phyloP scores from a whole-genome alignment of 2,113 vertebrate species.

The Mixornis gularis region DNA sequence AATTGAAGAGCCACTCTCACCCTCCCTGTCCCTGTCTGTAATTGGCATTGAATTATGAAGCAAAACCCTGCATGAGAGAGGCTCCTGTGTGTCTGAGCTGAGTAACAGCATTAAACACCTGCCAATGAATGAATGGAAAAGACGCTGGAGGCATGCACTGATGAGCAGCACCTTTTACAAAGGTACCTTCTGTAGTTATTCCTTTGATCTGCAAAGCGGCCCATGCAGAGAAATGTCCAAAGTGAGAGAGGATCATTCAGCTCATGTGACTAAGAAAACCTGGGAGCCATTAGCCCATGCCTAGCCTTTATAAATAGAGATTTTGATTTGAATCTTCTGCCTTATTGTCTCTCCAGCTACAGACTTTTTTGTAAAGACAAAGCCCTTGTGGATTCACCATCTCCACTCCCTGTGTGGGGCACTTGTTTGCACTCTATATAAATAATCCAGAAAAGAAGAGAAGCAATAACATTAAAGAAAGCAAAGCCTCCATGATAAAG shows the following conservation, averaged over 20 bases:
- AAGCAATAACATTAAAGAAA: background rate
- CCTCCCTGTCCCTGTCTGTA: background rate
- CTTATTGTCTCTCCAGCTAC: background rate
- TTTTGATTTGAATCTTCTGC: background rate
- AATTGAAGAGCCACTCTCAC: background rate
- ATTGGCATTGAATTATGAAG: background rate
- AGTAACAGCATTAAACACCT: background rate
- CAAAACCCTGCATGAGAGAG: background rate
- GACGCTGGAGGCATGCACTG: background rate
- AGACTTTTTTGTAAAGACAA: background rate
- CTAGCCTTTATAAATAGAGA: background rate
- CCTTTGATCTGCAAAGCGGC: background rate
- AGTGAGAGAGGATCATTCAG: background rate
- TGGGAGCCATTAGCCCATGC: background rate
- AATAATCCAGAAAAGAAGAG: background rate
- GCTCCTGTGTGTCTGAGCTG: background rate
- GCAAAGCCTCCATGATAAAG: background rate
- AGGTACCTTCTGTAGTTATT: background rate
- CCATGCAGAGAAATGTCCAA: background rate
- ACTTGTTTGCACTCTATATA: background rate
- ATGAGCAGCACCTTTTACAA: background rate
- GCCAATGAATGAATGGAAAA: background rate
- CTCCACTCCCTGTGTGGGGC: background rate
- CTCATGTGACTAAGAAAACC: background rate
- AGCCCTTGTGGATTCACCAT: background rate